A percentile compares a stretch with the other conserved stretches of the same genome.
Conservation (phyloP, 1,140 invertebrate genomes). For the Bombus confusus region DNA sequence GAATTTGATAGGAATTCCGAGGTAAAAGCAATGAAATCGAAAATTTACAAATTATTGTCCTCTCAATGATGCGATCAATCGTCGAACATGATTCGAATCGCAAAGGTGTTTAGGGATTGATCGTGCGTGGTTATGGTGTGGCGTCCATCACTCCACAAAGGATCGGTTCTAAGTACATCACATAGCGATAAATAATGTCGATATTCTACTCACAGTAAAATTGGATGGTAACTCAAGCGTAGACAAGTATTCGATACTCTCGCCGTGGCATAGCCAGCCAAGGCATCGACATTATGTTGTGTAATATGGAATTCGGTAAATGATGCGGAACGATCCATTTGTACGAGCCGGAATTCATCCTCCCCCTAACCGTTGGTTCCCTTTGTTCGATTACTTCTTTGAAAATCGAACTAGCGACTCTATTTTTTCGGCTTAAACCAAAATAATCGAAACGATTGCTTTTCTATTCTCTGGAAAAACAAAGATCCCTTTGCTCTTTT, state of each 20-base stretch:
- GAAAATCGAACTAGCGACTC: too few species aligned
- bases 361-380: background rate
- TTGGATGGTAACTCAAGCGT: constrained; percentile 56
- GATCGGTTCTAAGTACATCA: constrained; percentile 17
- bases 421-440: constrained; percentile 7
- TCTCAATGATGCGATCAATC: too few species aligned
- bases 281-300: constrained; percentile 48
- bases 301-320: constrained; percentile 55
- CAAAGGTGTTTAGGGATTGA: background rate
- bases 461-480: background rate
- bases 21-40: background rate
- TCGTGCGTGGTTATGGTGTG: background rate
- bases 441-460: background rate
- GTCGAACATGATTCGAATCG: background rate
- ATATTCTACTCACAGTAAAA: constrained; percentile 62
- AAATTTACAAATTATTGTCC: background rate
- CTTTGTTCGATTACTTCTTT: constrained; percentile 30
- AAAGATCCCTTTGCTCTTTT: background rate
- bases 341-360: constrained; percentile 37
- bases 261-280: background rate
- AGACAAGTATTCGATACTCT: constrained; percentile 24
- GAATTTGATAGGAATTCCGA: background rate
- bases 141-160: constrained; percentile 4
- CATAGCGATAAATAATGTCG: constrained; percentile 52
- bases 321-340: constrained; percentile 53